These are phyloP conservation scores for Idaea dimidiata DNA, from an alignment of 2,888 invertebrate genomes.

Conservation along the genomic window DNA sequence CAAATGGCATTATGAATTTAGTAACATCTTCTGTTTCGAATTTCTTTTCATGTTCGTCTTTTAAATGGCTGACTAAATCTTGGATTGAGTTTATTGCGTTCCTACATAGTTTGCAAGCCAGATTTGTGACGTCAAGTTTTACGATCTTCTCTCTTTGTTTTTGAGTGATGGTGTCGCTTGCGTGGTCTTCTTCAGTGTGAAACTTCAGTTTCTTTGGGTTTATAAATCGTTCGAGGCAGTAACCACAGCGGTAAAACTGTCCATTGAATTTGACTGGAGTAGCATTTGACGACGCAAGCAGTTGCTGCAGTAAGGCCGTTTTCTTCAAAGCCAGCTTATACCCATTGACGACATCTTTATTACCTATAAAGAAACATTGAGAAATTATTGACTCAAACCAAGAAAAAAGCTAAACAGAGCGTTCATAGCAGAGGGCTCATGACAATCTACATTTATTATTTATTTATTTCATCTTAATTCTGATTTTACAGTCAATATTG, in stretches of 20 bases:
- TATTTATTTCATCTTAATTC: no score
- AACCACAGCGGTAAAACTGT: conserved; percentile 34
- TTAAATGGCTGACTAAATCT: conserved; percentile 24
- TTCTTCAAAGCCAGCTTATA: neutral
- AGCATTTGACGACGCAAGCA: conserved; percentile 39
- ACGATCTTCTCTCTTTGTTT: conserved; percentile 32
- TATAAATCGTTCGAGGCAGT: conserved; percentile 35
- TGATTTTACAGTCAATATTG: no score
- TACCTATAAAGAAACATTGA: neutral
- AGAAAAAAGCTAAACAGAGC: neutral
- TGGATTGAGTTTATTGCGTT: conserved; percentile 14
- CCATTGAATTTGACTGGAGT: conserved; percentile 35
- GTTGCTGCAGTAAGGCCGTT: conserved; percentile 7
- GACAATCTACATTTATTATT: no score
- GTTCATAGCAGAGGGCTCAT: neutral
- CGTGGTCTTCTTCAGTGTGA: conserved; percentile 38
- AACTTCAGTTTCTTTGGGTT: conserved; percentile 36
- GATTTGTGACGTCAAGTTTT: conserved; percentile 42
- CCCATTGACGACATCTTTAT: neutral
- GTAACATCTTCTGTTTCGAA: neutral
- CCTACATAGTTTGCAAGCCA: conserved; percentile 41
- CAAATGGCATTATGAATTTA: neutral
- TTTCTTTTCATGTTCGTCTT: conserved; percentile 20
- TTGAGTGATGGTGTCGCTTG: conserved; percentile 22
- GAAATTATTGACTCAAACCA: neutral